A percentile compares a stretch with the other conserved stretches of the same genome.
Evolutionary conservation across 2,113 vertebrate genomes (phyloP).

Genomic region (Anguilla rostrata): DNA sequence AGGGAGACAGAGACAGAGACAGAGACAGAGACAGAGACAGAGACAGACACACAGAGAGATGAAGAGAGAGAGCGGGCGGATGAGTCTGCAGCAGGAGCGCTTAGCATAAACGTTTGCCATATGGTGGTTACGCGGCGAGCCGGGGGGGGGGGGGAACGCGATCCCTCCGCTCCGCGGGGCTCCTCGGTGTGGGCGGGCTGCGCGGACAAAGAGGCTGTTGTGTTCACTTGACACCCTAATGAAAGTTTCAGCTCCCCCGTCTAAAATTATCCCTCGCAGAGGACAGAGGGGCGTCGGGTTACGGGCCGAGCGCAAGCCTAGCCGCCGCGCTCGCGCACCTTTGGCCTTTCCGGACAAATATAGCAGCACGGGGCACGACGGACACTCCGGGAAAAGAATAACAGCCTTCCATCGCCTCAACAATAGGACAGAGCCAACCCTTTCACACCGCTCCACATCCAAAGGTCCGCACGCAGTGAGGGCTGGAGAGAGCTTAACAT

Average conservation of each 20-base stretch:
- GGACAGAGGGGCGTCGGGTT: constrained; percentile 1
- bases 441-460: constrained; percentile 15
- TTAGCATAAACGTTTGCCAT: not conserved
- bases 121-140: not conserved
- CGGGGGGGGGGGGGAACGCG: not conserved
- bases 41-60: not conserved
- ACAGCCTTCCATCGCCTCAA: constrained; percentile 9
- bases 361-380: not conserved
- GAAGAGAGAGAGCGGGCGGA: not conserved
- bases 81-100: not conserved
- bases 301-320: not conserved
- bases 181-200: not conserved
- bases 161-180: not conserved
- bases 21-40: not conserved
- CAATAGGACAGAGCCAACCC: not conserved
- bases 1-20: not conserved
- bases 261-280: constrained; percentile 6
- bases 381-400: not conserved
- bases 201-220: not conserved
- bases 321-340: not conserved
- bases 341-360: constrained; percentile 8
- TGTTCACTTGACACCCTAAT: constrained; percentile 24
- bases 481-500: not conserved
- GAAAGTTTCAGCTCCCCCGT: constrained; percentile 17
- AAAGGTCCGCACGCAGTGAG: constrained; percentile 26